Evolutionary conservation across 2,888 invertebrate genomes (phyloP), one percentile per base, ranked within the genome.

Genomic region (Muschampia staudingeri): DNA sequence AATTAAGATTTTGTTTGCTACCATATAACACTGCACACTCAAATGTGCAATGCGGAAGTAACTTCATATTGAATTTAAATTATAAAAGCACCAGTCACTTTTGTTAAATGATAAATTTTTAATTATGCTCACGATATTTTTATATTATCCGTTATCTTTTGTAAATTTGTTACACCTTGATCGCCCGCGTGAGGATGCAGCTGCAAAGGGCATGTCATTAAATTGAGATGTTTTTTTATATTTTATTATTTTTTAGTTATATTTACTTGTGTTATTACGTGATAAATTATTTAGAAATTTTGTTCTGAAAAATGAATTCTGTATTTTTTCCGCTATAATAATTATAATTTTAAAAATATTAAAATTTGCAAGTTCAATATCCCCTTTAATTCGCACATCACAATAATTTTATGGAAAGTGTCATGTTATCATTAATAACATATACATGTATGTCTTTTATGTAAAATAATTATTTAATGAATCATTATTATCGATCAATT

Each of bases 251-350:
- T 81, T 70, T 40, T 81, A 76, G 76, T 61, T 70, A 44, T 75
- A 69, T 48, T 19, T 61, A 61, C 61, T 61, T 61, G 67, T 70
- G 40, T 80, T 79, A 80, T 70, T 70, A 80, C 25, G 80, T 80
- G 80, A 80, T 80, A 80, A 80, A 80, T 70, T 75, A 80, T 61
- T 76, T 75, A 75, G 69, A 70, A 52, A 56, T n/a, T 34, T 34
- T 34, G 34, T 34, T 34, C 4, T 34, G 2, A 34, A 34, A 34
- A 34, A 34, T 34, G 34, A 34, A 4, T 34, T 34, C 34, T 34
- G 34, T 34, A 34, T 34, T 34, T 34, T 34, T 34, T 34, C 4
- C 34, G 4, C 3, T 34, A 34, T 34, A 34, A 34, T 34, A 34
- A 4, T 2, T 25, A 25, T 25, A 42, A 42, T 42, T 42, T 9